Base-by-base conservation (phyloP, 2,797 vertebrate species). In the Poeciliopsis gracilis region DNA sequence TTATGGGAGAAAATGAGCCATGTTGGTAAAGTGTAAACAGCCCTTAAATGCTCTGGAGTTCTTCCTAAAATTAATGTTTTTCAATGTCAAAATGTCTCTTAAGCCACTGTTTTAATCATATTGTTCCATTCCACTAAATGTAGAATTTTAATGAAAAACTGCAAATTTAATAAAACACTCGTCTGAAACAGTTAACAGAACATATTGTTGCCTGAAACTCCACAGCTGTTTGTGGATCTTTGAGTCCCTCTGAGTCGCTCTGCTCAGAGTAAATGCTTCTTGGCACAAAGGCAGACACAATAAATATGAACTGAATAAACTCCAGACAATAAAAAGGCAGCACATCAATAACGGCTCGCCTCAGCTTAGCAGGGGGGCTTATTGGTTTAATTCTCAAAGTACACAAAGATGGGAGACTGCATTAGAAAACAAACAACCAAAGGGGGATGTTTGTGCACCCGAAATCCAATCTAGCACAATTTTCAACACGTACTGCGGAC, bases 351-450 rank as follows among this genome's bases (percentile, higher is more conserved):
- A 91, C 85, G 73, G 86, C 89, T 82, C 61, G 88, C 86, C 86
- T 76, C 82, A 78, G 91, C 84, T 90, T 89, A 89, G 91, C 83
- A 75, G 76, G 86, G 88, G 88, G 85, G 87, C 84, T 93, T 92
- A 94, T 93, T 91, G 92, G 93, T 91, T 92, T 91, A 90, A 92
- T 93, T 94, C 89, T 89, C 72, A 89, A 87, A 93, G 91, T 89
- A 92, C 89, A 91, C 82, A 11, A 84, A 91, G 90, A 91, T 79
- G 85, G 87, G 83, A 88, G 82, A 15, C 89, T 82, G 85, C 84
- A 77, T 83, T 12, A 87, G 87, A 90, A 63, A 63, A 86, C 92
- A 93, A 93, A 93, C 90, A 92, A 89, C 84, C 82, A 77, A 90
- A 75, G 0, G 81, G 82, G 83, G 1, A 0, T 86, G 85, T 83